Evolutionary conservation across 2,888 invertebrate genomes (phyloP).

Genomic region (Neoitamus cyanurus): DNA sequence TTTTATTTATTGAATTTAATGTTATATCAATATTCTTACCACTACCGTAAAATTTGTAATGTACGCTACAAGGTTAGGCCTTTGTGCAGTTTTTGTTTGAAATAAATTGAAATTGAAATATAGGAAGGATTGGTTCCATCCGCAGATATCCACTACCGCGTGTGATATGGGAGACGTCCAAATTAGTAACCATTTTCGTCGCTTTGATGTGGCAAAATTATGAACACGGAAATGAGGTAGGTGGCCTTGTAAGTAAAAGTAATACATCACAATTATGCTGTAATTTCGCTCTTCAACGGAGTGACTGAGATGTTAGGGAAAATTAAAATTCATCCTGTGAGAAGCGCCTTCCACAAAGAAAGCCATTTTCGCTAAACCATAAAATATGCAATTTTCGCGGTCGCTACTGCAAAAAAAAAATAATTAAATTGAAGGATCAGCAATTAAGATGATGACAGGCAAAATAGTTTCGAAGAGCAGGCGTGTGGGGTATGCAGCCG

Average conservation of each 20-base stretch:
- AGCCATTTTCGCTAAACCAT: conserved; percentile 1
- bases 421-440: conserved; percentile 28
- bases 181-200: neutral
- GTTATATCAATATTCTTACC: no score
- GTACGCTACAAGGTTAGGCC: no score
- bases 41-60: no score
- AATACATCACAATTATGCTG: neutral
- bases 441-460: conserved; percentile 36
- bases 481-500: neutral
- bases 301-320: neutral
- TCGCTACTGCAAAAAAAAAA: neutral
- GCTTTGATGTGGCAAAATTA: neutral
- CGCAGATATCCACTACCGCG: neutral
- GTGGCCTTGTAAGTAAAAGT: neutral
- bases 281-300: neutral
- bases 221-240: neutral
- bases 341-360: neutral
- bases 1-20: no score
- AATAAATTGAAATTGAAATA: no score
- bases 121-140: no score
- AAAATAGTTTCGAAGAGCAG: conserved; percentile 9
- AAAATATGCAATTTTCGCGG: conserved; percentile 22
- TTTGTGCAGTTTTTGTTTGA: no score
- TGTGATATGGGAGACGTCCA: neutral
- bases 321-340: neutral